Evolutionary conservation across 1,140 invertebrate genomes (phyloP).

Genomic region (Diprion similis): DNA sequence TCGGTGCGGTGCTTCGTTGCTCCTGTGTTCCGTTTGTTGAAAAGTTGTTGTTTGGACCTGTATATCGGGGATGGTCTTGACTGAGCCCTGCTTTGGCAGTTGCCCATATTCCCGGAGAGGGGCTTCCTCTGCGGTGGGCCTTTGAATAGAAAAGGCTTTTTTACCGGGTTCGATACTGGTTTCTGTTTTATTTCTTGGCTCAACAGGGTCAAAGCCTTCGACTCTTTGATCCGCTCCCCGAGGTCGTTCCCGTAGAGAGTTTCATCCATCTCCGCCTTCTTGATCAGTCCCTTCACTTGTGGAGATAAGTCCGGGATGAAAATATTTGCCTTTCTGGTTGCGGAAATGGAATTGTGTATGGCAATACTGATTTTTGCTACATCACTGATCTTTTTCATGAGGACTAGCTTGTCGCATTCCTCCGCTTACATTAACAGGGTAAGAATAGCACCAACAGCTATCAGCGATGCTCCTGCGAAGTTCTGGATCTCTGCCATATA

Average conservation of each 20-base stretch:
- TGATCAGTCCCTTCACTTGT: constrained; percentile 1
- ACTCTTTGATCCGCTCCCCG: constrained; percentile 11
- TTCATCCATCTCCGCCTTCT: constrained; percentile 18
- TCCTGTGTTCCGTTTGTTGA: constrained; percentile 16
- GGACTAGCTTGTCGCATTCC: constrained; percentile 6
- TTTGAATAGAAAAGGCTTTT: constrained; percentile 17
- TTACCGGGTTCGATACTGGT: not conserved
- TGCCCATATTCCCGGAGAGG: constrained; percentile 8
- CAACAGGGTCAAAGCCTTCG: constrained; percentile 5
- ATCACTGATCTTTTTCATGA: constrained; percentile 13
- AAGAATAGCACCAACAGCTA: constrained; percentile 9
- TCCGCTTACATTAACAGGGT: constrained; percentile 8
- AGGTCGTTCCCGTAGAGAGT: constrained; percentile 11
- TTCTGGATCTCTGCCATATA: constrained; percentile 11
- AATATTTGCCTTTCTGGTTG: constrained; percentile 13
- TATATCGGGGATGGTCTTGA: constrained; percentile 15
- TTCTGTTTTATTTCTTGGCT: constrained; percentile 11
- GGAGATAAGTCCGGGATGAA: constrained; percentile 2
- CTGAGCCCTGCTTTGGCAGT: constrained; percentile 17
- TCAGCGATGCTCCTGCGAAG: constrained; percentile 3
- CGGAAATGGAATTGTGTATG: not conserved
- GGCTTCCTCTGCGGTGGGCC: constrained; percentile 17
- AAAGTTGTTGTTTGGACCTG: constrained; percentile 13
- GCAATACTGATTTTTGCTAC: constrained; percentile 13
- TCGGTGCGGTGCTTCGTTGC: constrained; percentile 11